These are phyloP conservation scores for Nyctibius grandis DNA, from an alignment of 2,797 vertebrate species.

Conservation along the genomic window DNA sequence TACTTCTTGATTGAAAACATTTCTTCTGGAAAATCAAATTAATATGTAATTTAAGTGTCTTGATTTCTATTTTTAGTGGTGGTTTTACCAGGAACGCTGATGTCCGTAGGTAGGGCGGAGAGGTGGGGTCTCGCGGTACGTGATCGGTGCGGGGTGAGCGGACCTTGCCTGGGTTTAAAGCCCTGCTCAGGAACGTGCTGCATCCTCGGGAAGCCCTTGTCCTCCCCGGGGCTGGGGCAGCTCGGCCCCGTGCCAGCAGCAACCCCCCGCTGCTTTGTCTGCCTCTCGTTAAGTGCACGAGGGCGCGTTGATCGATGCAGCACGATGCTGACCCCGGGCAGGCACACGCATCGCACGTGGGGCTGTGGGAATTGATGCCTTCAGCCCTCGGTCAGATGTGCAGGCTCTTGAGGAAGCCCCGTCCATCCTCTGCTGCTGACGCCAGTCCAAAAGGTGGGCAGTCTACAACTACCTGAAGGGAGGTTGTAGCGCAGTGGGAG, in stretches of 20 bases:
- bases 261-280: background rate
- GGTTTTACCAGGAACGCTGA: background rate
- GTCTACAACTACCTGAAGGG: no score
- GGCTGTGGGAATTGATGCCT: background rate
- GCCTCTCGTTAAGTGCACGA: no score
- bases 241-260: background rate
- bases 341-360: accelerated
- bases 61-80: background rate
- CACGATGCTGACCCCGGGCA: accelerated
- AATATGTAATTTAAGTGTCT: slow-evolving; percentile 54
- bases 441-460: background rate
- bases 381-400: background rate
- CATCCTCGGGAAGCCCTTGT: background rate
- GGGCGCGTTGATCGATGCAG: accelerated
- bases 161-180: background rate
- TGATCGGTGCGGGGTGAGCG: accelerated
- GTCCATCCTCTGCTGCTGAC: background rate
- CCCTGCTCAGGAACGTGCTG: accelerated
- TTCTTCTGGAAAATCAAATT: slow-evolving; percentile 79
- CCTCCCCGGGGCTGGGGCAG: background rate
- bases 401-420: background rate
- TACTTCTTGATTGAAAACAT: slow-evolving; percentile 64
- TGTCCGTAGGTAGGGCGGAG: accelerated
- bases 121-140: accelerated
- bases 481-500: no score